Base-by-base conservation (phyloP, 1,140 invertebrate species). In the Andricus grossulariae region DNA sequence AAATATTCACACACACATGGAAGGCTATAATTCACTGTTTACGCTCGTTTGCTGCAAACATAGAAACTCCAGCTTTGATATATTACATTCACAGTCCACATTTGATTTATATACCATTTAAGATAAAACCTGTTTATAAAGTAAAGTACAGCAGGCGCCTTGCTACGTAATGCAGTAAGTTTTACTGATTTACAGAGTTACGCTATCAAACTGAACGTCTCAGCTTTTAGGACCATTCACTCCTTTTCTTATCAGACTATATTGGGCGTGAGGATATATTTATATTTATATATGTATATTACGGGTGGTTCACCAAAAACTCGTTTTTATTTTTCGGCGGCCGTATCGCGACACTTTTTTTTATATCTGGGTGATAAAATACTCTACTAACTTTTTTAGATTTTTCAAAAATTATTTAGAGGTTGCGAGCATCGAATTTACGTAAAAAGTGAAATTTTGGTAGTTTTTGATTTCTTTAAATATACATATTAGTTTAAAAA, bases 51-150 rank as follows among this genome's bases (percentile, higher is more conserved):
- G 77, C 82, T 80, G 51, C 76, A 72, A 77, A 54, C 75, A 72
- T 80, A 81, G 80, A 84, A 84, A 79, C 79, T 80, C 80, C 50
- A 52, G n/a, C 39, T 50, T 15, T 49, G 52, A 80, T 75, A 82
- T 83, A 84, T 73, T 75, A 19, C 77, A 76, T 80, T 77, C 76
- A 78, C 72, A 77, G 76, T 72, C 39, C 25, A 25, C 54, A 70
- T 75, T 82, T 86, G 83, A 86, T 83, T 84, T 86, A 86, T 77
- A 76, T 75, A 74, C 32, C 55, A 74, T 77, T 77, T 84, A 82
- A 83, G 82, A 84, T 84, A 80, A 83, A 83, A 86, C 82, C 81
- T 80, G 82, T 84, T 86, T 86, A 82, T 81, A 82, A 83, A 82
- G 85, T 83, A 79, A 83, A 83, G 80, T 81, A 83, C 79, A 73